Conservation (phyloP, 92 coral and sea anemone species). For the Epizoanthus stellaris region DNA sequence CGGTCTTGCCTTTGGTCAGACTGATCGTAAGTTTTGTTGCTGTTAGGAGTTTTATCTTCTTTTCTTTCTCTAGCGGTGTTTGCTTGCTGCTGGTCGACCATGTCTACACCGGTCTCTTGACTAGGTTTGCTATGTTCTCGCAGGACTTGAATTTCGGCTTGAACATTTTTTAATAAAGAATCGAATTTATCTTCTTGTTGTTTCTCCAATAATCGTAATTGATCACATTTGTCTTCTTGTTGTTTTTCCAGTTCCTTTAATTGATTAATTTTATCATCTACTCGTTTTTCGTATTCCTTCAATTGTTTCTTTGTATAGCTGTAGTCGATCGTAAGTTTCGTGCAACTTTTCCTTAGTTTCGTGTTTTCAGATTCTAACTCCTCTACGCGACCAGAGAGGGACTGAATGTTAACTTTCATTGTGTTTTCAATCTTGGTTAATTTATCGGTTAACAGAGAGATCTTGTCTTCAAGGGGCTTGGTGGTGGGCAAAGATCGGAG, state of each 20-base stretch:
- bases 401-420: constrained; percentile 29
- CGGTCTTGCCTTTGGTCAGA: background rate
- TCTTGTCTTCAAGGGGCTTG: background rate
- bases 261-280: constrained; percentile 1
- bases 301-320: background rate
- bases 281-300: background rate
- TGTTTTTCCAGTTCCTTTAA: background rate
- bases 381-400: constrained; percentile 4
- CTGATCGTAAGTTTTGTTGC: background rate
- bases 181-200: constrained; percentile 1
- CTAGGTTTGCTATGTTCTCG: no score
- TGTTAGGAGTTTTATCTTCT: background rate
- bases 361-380: constrained; percentile 27
- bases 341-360: background rate
- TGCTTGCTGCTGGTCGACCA: no score
- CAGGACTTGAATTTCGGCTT: background rate
- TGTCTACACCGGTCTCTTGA: no score
- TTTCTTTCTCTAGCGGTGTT: background rate
- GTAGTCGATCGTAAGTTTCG: background rate
- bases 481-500: background rate
- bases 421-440: constrained; percentile 28
- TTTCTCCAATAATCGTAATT: background rate
- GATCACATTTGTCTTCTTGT: constrained; percentile 1
- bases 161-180: background rate
- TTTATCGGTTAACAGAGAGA: constrained; percentile 24